Base-by-base conservation (phyloP, 2,888 invertebrate species). In the Ochropleura leucogaster region DNA sequence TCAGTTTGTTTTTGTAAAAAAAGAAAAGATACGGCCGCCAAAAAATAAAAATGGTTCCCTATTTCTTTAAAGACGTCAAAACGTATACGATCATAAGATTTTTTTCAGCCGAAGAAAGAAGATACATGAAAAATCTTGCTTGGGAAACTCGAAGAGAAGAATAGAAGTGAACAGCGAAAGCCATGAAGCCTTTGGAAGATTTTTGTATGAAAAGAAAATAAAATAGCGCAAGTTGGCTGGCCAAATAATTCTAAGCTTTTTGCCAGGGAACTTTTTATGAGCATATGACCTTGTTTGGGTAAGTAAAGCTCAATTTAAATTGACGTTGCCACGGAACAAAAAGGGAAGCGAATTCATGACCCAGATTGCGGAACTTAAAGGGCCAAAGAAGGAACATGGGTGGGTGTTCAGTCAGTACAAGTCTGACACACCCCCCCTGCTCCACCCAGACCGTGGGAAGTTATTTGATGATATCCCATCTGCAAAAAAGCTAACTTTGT, bases 21-120 rank as follows among this genome's bases (percentile, higher is more conserved):
- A 92, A 92, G 12, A 69, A 92, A 93, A 93, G 89, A 92, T 85
- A 86, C 76, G 81, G 92, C 92, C 92, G 93, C 95, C 95, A 94
- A 87, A 87, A 93, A 92, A 91, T 89, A 90, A 93, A 92, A 85
- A 90, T 83, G 69, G 72, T 91, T 93, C 90, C 0, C 18, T 63
- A 89, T 94, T 93, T 94, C 92, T 84, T 64, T 76, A 75, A 72
- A 79, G 88, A 80, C 42, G 74, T 77, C 78, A 80, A 81, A 89
- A 68, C 68, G 74, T 76, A n/a, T 18, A 18, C 44, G 7, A 42
- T 81, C 84, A 70, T 12, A 66, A 80, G 80, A 73, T 69, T 57
- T 53, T 46, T 83, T 80, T 77, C 70, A 85, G 81, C 67, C 0
- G 46, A 76, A 74, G 53, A 77, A 53, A 71, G n/a, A 64, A 16